Evolutionary conservation across 2,888 invertebrate genomes (phyloP), one percentile per base, ranked within the genome.

Genomic region (Leucozona laternaria): DNA sequence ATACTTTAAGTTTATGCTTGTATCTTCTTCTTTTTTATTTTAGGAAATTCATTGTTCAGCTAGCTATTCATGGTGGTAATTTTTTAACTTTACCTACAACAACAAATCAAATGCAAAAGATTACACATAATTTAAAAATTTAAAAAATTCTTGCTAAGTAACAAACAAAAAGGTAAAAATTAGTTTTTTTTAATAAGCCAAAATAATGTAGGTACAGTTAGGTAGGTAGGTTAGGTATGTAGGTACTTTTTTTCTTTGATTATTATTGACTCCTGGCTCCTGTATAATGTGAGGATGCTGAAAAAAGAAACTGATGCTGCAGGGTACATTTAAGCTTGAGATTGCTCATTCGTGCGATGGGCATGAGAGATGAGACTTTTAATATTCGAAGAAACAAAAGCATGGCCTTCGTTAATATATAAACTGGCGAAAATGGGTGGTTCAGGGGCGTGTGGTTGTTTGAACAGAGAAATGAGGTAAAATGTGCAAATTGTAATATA

Each of bases 261-360:
- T 78, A 62, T 68, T 50, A n/a, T n/a, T n/a, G n/a, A n/a, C n/a
- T n/a, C n/a, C n/a, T n/a, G 31, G 76, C 66, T 76, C 66, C 45
- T 58, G 79, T 75, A 5, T 22, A 6, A 20, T 13, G 8, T 34
- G 50, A 31, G 13, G 58, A 37, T 28, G 8, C 17, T 17, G 15
- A 0, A 53, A 25, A 28, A 50, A 15, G 2, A 4, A 20, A 7
- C 15, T 25, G 53, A 53, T 53, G 37, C 55, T 70, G 50, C 50
- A 22, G 82, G 72, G 43, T 68, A 50, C 55, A 25, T 40, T 68
- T 68, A 25, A 40, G 53, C 20, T 57, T n/a, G 62, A 73, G 60
- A 78, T 85, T 85, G 73, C 85, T 85, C 85, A 85, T 78, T 85
- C 85, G 81, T 85, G n/a, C n/a, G 81, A 85, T 81, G 81, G 62